Conservation (phyloP, 2,113 vertebrate genomes). For the Nymphicus hollandicus region DNA sequence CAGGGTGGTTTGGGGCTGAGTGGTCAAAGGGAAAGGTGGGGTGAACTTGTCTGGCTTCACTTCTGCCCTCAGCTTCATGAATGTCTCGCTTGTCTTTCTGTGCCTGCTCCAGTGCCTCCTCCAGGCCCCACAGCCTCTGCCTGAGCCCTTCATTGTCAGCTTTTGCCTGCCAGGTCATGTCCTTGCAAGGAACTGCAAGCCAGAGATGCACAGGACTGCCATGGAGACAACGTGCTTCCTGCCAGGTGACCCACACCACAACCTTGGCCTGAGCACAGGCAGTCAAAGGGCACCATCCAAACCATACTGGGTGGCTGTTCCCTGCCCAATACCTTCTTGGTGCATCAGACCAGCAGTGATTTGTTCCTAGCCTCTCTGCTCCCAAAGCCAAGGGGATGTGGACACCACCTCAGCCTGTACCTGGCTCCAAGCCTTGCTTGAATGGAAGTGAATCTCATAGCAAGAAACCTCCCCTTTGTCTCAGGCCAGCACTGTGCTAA, state of each 20-base stretch:
- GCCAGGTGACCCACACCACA: neutral
- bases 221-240: neutral
- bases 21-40: rapidly evolving
- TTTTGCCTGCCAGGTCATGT: slow-evolving; percentile 51
- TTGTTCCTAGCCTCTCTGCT: neutral
- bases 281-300: neutral
- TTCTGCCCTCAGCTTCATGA: slow-evolving; percentile 61
- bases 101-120: slow-evolving; percentile 67
- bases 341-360: neutral
- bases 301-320: neutral
- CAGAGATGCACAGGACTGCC: neutral
- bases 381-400: neutral
- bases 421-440: neutral
- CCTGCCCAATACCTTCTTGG: neutral
- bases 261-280: neutral
- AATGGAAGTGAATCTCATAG: neutral
- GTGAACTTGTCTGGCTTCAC: neutral
- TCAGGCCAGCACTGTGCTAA: neutral
- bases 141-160: slow-evolving; percentile 60
- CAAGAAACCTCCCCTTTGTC: neutral
- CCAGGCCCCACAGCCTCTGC: slow-evolving; percentile 50
- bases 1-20: neutral
- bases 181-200: slow-evolving; percentile 59
- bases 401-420: neutral
- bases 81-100: slow-evolving; percentile 69